A percentile compares a stretch with the other conserved stretches of the same genome.
These are phyloP conservation scores for Irena cyanogastra DNA, from an alignment of 2,113 vertebrate species.

Conservation along the genomic window DNA sequence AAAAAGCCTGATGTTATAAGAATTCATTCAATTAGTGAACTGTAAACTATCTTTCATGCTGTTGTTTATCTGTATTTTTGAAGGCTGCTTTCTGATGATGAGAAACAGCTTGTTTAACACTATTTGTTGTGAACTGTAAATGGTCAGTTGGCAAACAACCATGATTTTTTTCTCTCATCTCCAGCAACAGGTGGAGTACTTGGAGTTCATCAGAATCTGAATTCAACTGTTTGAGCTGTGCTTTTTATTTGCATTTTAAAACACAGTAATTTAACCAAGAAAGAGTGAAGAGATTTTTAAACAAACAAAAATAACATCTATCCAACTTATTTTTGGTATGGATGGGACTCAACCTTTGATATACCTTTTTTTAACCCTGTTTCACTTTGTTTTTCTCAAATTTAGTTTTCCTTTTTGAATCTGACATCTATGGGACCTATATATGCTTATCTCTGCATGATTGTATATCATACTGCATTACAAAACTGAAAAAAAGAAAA, in stretches of 20 bases:
- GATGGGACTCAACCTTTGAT: not conserved
- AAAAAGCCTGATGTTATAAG: not conserved
- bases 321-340: not conserved
- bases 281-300: not conserved
- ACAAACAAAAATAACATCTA: not conserved
- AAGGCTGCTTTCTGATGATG: not conserved
- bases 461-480: not conserved
- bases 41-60: not conserved
- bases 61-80: not conserved
- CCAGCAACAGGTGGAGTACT: not conserved
- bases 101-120: not conserved
- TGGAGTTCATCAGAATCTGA: not conserved
- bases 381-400: not conserved
- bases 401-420: not conserved
- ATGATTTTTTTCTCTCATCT: not conserved
- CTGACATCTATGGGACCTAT: not conserved
- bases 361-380: accelerated
- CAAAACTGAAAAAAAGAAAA: not conserved
- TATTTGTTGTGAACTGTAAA: not conserved
- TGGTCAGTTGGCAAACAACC: not conserved
- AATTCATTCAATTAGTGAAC: not conserved
- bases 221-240: not conserved
- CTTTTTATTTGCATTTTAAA: not conserved
- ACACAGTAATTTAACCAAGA: not conserved
- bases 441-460: not conserved